phyloP scores from a whole-genome alignment of 1,140 invertebrate species.

The Piezodorus guildinii region DNA sequence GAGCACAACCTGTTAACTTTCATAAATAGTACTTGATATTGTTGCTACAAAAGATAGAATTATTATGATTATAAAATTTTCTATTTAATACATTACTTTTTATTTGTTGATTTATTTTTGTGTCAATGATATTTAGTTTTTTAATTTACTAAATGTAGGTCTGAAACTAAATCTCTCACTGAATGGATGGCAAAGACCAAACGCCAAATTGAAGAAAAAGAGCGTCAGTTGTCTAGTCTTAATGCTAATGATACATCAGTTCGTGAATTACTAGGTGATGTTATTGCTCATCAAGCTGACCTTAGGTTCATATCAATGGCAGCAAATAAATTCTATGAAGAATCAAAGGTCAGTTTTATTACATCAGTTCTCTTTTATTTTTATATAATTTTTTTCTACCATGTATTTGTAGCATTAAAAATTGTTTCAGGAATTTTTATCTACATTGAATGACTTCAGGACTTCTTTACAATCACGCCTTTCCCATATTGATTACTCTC shows the following conservation, averaged over 20 bases:
- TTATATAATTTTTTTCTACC: not conserved
- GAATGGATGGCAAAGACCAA: conserved; percentile 73
- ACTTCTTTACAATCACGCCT: conserved; percentile 9
- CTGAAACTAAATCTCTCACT: conserved; percentile 68
- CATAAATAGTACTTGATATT: too few species aligned
- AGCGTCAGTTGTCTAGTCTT: conserved; percentile 67
- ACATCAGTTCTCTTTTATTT: too few species aligned
- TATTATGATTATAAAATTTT: too few species aligned
- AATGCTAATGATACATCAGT: conserved; percentile 62
- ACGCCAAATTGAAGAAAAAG: conserved; percentile 70
- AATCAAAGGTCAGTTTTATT: conserved; percentile 55
- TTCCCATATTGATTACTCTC: conserved; percentile 11
- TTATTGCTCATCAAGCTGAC: conserved; percentile 89
- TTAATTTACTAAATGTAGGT: conserved; percentile 34
- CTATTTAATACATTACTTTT: too few species aligned
- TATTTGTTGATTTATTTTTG: not conserved
- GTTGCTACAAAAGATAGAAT: too few species aligned
- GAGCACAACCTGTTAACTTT: too few species aligned
- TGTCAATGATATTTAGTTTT: not conserved
- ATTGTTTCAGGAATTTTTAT: conserved; percentile 1
- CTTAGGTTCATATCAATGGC: conserved; percentile 86
- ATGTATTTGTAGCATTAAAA: not conserved
- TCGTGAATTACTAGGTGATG: conserved; percentile 81
- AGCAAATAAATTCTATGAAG: conserved; percentile 87
- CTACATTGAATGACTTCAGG: conserved; percentile 17